Conservation (phyloP, 2,888 invertebrate genomes). For the Drosophila hawaiiensis region DNA sequence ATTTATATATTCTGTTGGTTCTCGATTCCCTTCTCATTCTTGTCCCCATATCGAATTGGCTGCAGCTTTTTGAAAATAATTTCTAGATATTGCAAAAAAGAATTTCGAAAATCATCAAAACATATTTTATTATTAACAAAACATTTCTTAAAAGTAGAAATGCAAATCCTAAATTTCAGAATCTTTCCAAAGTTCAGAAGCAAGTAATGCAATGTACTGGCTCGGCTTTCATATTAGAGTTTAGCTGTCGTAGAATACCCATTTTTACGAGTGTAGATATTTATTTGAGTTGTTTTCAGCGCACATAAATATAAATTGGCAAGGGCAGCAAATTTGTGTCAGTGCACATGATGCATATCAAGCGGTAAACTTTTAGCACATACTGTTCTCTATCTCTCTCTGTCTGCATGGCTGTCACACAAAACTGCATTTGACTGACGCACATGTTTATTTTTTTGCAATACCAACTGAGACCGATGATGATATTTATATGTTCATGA, state of each 20-base stretch:
- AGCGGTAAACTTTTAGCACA: slow-evolving; percentile 15
- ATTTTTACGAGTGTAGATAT: neutral
- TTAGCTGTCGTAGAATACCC: neutral
- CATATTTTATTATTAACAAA: neutral
- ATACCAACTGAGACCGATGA: slow-evolving; percentile 7
- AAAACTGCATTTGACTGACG: slow-evolving; percentile 42
- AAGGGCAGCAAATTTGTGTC: slow-evolving; percentile 49
- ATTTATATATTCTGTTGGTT: neutral
- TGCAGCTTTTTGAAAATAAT: neutral
- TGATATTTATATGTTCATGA: slow-evolving; percentile 64
- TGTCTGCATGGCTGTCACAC: slow-evolving; percentile 36
- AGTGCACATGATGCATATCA: slow-evolving; percentile 16
- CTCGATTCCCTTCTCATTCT: neutral
- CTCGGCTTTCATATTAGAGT: neutral
- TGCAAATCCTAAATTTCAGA: neutral
- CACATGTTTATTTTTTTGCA: slow-evolving; percentile 36
- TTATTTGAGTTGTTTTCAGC: neutral
- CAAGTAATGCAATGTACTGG: neutral
- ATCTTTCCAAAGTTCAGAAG: neutral
- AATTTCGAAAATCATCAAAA: neutral
- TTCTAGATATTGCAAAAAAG: neutral
- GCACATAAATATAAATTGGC: slow-evolving; percentile 16
- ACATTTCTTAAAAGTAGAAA: neutral
- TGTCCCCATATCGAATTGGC: neutral
- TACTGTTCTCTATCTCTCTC: slow-evolving; percentile 18